These are phyloP conservation scores for Prochilodus magdalenae DNA, from an alignment of 2,113 vertebrate genomes.

Conservation along the genomic window DNA sequence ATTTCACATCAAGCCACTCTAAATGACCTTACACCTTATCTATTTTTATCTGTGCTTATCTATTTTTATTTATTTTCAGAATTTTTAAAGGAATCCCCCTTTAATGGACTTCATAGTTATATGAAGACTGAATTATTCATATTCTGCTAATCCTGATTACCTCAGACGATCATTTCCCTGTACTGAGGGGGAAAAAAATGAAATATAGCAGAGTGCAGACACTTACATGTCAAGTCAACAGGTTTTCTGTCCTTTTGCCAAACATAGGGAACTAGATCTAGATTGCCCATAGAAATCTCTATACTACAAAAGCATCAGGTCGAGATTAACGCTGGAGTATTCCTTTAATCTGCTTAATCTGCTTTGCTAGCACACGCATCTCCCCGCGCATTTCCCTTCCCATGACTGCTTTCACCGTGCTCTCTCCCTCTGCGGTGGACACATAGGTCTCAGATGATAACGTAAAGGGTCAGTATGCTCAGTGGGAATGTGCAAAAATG, in stretches of 20 bases:
- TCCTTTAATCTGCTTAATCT: not conserved
- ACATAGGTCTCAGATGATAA: constrained; percentile 23
- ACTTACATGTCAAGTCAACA: not conserved
- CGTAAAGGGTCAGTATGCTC: constrained; percentile 22
- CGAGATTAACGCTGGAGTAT: not conserved
- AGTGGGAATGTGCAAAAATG: constrained; percentile 47
- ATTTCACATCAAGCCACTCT: no score
- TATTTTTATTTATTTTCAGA: no score
- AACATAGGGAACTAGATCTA: not conserved
- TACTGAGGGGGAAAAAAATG: no score
- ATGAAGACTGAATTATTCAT: no score
- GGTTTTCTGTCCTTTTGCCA: not conserved
- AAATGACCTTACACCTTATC: no score
- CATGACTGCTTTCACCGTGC: not conserved
- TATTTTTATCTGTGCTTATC: no score
- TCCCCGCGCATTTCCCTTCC: not conserved
- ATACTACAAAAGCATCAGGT: not conserved
- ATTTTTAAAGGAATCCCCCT: no score
- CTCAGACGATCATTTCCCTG: no score
- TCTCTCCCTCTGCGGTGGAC: not conserved
- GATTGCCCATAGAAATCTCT: not conserved
- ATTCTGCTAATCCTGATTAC: no score
- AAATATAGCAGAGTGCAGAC: not conserved
- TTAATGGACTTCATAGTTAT: no score
- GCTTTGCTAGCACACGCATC: not conserved